Base-by-base conservation (phyloP, 2,113 vertebrate genomes). In the Axis porcinus region DNA sequence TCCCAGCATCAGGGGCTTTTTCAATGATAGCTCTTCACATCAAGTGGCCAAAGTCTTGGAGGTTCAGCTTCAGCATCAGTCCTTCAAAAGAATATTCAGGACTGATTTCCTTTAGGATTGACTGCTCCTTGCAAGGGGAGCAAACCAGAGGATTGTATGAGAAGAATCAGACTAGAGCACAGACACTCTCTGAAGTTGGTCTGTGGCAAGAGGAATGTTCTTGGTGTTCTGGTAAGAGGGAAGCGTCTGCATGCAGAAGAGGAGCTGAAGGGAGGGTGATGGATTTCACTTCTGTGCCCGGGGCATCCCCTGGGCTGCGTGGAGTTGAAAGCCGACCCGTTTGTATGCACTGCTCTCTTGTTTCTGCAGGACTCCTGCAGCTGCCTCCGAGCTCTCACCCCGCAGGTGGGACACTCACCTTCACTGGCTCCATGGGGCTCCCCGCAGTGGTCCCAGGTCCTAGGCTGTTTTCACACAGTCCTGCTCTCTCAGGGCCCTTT, bases 281-380 rank as follows among this genome's bases (percentile, higher is more conserved):
- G 17, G 52, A 55, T 94, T 62, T 58, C 11, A 40, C 2, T 28
- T 5, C 28, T 12, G 5, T 79, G 25, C 70, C 9, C 3, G 2
- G 3, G 58, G 14, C 30, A 2, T 54, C 52, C 25, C 27, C 28
- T 52, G 17, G 21, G 28, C 11, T 33, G 54, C 3, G 8, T n/a
- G 36, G 52, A 33, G 28, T 28, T 82, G 40, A 86, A 54, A 67
- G 79, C 1, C 7, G 21, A 30, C 0, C 9, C 0, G 1, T 70
- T 21, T 25, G 27, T 14, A 0, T 2, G 16, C 3, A 14, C 4
- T 8, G 3, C 33, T 52, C 25, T 19, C 7, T 27, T 86, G 15
- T 60, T 92, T 85, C 47, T 25, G 25, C 30, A n/a, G 14, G 67
- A 1, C 2, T 74, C 79, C 17, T 76, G 5, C 17, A 0, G 1